phyloP scores from a whole-genome alignment of 2,113 vertebrate genomes.

The Leptobrachium leishanense region DNA sequence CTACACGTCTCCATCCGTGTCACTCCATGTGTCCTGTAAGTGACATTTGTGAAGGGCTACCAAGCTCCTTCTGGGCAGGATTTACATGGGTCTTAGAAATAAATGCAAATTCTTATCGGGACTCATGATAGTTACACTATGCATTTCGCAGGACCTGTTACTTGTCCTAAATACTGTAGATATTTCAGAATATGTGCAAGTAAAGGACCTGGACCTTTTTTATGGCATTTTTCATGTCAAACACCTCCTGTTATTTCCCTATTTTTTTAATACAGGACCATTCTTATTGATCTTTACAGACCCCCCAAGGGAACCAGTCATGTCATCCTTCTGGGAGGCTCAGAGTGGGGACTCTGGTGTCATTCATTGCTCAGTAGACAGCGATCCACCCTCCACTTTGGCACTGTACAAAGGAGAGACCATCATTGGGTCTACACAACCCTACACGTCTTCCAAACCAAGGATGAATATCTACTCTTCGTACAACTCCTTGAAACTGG shows the following conservation, averaged over 20 bases:
- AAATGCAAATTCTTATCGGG: too few relatives aligned
- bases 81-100: too few relatives aligned
- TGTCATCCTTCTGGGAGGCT: slow-evolving; percentile 59
- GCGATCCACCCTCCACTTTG: slow-evolving; percentile 60
- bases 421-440: slow-evolving; percentile 54
- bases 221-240: too few relatives aligned
- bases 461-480: neutral
- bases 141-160: too few relatives aligned
- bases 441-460: rapidly evolving
- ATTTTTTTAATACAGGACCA: too few relatives aligned
- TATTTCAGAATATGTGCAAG: too few relatives aligned
- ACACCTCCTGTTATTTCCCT: too few relatives aligned
- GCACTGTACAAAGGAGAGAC: slow-evolving; percentile 38
- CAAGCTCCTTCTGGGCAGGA: too few relatives aligned
- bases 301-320: slow-evolving; percentile 40
- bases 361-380: slow-evolving; percentile 64
- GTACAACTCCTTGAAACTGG: slow-evolving; percentile 25
- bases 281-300: slow-evolving; percentile 52
- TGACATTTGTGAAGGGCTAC: neutral
- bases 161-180: too few relatives aligned
- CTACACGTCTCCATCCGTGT: neutral
- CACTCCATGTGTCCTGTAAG: slow-evolving; percentile 59
- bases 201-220: too few relatives aligned
- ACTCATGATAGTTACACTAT: too few relatives aligned
- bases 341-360: slow-evolving; percentile 43